Base-by-base conservation (phyloP, 2,113 vertebrate genomes). In the Stictonetta naevosa region DNA sequence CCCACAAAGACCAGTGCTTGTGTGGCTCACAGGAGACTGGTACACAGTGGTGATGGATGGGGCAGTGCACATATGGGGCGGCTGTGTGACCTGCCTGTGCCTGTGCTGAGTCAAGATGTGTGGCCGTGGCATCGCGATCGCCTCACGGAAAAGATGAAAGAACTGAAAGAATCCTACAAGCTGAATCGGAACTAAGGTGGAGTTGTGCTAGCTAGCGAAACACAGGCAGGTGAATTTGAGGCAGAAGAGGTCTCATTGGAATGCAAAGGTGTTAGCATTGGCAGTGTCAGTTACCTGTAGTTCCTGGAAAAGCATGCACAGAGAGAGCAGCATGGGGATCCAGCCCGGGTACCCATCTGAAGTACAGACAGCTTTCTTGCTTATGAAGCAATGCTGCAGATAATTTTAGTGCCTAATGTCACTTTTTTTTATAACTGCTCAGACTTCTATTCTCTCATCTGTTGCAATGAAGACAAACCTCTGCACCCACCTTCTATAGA, bases 61-160 rank as follows among this genome's bases (percentile, higher is more conserved):
- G 62, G 38, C 62, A 40, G 18, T 26, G 36, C 59, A 5, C 1
- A 0, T 21, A 31, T 16, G 11, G 16, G 50, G 11, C 3, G 1
- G 16, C 5, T 5, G 2, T 4, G 29, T 5, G 25, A 56, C 48
- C 25, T 34, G 23, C 10, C 20, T 22, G 14, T 11, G 40, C 34
- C 44, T 46, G 36, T 40, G 36, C 53, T 58, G 50, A 38, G 81
- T 46, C 58, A 42, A 33, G 48, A 44, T 73, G 34, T 1, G 2
- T 22, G 33, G 11, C 46, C 46, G 2, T 48, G 46, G 46, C 46
- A 48, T 48, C 6, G 46, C 10, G 20, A 48, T 22, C 5, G 46
- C 46, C 46, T 48, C 46, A 48, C 10, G 46, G 46, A 48, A 48
- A 48, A 48, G 46, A 21, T 48, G 46, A 48, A 48, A 48, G 46